Conservation (phyloP, 2,888 invertebrate genomes). For the Caenorhabditis doughertyi region DNA sequence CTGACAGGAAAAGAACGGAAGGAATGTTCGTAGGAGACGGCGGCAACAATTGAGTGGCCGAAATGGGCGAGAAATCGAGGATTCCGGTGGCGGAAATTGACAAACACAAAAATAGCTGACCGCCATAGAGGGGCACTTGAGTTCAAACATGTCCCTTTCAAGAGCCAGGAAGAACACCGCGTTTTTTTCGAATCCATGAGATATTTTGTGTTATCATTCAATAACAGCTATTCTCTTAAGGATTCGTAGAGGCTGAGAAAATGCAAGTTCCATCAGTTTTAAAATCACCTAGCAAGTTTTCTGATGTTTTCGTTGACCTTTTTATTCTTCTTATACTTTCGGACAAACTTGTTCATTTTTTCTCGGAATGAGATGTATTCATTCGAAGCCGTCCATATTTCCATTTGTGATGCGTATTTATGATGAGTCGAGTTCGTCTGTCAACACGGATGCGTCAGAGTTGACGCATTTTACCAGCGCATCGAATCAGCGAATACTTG, state of each 20-base stretch:
- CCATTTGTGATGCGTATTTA: constrained; percentile 54
- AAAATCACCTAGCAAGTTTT: too few species aligned
- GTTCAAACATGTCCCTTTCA: constrained; percentile 61
- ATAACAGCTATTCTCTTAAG: too few species aligned
- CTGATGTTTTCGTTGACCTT: too few species aligned
- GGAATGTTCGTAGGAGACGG: constrained; percentile 46
- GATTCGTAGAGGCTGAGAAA: too few species aligned
- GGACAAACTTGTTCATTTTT: background rate
- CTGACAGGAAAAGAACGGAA: constrained; percentile 49
- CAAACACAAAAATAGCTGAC: constrained; percentile 65
- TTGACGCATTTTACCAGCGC: constrained; percentile 36
- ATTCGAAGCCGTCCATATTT: constrained; percentile 29
- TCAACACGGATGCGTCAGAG: constrained; percentile 58
- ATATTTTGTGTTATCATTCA: background rate
- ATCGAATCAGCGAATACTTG: constrained; percentile 24
- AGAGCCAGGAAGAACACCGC: constrained; percentile 50
- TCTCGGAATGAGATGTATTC: background rate
- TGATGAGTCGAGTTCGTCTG: constrained; percentile 59
- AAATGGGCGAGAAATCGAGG: constrained; percentile 58
- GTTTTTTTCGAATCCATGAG: constrained; percentile 45
- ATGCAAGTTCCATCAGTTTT: too few species aligned
- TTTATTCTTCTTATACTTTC: too few species aligned
- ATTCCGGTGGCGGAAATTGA: constrained; percentile 53
- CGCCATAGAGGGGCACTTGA: constrained; percentile 56
- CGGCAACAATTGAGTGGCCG: constrained; percentile 60